Evolutionary conservation across 2,797 vertebrate genomes (phyloP).

Genomic region (Mus spretus): DNA sequence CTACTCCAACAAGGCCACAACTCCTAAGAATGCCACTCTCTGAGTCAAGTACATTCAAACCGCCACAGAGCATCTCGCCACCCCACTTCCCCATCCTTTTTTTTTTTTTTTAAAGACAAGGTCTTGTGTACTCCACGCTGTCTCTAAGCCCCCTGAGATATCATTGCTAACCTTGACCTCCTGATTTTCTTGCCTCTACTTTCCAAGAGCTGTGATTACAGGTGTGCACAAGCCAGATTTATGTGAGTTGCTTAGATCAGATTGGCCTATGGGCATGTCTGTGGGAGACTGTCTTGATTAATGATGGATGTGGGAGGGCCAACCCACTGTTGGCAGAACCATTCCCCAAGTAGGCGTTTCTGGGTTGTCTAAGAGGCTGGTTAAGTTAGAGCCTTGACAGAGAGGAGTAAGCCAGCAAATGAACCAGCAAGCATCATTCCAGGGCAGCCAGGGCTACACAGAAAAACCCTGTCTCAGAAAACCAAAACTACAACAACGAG

Average conservation of each 20-base stretch:
- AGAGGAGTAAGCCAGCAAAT: background rate
- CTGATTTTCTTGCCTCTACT: background rate
- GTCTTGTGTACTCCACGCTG: background rate
- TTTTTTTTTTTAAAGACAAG: background rate
- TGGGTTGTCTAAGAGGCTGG: background rate
- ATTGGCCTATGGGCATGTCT: background rate
- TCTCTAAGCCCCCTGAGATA: background rate
- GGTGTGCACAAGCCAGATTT: background rate
- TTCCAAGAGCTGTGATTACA: background rate
- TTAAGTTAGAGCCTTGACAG: background rate
- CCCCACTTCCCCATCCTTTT: fast-evolving
- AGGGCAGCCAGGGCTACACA: background rate
- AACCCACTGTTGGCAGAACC: background rate
- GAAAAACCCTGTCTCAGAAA: background rate
- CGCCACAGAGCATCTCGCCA: background rate
- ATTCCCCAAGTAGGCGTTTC: background rate
- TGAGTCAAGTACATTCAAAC: background rate
- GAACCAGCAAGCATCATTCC: background rate
- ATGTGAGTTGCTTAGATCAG: background rate
- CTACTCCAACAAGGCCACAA: too few species aligned
- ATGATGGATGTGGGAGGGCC: background rate
- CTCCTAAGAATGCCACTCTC: too few species aligned
- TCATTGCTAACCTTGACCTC: background rate
- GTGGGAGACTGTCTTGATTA: background rate
- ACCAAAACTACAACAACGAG: background rate